A percentile compares a stretch with the other conserved stretches of the same genome.
Evolutionary conservation across 1,140 invertebrate species (phyloP).

Genomic region (Orchestia grillus): DNA sequence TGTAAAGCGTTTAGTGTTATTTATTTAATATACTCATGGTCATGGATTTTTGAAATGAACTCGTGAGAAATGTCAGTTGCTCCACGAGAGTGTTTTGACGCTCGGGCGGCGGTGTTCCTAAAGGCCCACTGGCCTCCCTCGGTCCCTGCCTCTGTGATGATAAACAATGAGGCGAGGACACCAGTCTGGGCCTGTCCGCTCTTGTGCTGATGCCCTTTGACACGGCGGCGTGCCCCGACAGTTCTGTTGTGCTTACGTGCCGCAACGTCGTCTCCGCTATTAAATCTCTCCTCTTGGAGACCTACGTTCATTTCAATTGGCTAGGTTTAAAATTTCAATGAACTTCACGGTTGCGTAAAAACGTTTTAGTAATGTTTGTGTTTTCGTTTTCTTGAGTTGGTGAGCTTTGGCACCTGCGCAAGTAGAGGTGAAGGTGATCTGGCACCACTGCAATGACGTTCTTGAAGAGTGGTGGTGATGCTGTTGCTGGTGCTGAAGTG

Average conservation of each 20-base stretch:
- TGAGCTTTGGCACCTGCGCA: not conserved
- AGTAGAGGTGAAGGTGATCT: not conserved
- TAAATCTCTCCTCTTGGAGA: not conserved
- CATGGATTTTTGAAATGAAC: too few relatives aligned
- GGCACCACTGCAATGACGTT: not conserved
- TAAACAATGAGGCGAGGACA: too few relatives aligned
- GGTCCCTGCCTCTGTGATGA: too few relatives aligned
- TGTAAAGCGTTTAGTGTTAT: too few relatives aligned
- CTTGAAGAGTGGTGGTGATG: not conserved
- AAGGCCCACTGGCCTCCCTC: too few relatives aligned
- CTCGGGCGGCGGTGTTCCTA: too few relatives aligned
- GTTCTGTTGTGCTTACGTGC: too few relatives aligned
- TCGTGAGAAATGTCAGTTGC: too few relatives aligned
- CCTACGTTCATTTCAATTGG: not conserved
- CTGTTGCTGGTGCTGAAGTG: not conserved
- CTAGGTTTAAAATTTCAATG: not conserved
- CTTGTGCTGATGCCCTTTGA: not conserved
- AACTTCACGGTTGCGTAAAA: not conserved
- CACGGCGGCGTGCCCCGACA: not conserved
- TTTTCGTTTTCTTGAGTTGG: not conserved
- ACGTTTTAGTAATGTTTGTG: not conserved
- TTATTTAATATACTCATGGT: too few relatives aligned
- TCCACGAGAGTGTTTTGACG: too few relatives aligned
- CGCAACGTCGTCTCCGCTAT: too few relatives aligned
- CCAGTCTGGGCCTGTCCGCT: too few relatives aligned